Conservation (phyloP, 2,797 vertebrate genomes). For the Micrastur ruficollis region DNA sequence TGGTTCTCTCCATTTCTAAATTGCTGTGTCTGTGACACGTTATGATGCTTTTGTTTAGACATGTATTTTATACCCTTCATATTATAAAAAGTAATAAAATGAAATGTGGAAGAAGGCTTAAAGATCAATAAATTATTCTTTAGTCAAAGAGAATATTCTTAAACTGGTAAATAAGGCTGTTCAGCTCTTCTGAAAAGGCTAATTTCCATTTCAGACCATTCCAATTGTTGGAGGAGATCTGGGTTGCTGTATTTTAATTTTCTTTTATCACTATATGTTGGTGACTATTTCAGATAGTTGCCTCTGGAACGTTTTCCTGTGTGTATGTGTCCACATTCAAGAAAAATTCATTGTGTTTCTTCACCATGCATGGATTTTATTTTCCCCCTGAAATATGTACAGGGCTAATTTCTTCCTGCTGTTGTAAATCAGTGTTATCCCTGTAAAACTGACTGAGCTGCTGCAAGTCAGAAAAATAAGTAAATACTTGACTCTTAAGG, state of each 20-base stretch:
- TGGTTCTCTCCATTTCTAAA: constrained; percentile 3
- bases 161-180: neutral
- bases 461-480: neutral
- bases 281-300: neutral
- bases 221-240: neutral
- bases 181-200: neutral
- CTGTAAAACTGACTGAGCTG: neutral
- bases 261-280: neutral
- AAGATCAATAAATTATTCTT: neutral
- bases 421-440: neutral
- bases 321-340: neutral
- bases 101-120: neutral
- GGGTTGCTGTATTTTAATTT: neutral
- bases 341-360: neutral
- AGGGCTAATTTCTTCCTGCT: neutral
- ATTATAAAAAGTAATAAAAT: neutral
- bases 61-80: neutral
- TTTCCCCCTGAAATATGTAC: neutral
- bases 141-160: neutral
- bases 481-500: neutral
- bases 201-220: neutral
- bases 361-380: neutral
- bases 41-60: neutral
- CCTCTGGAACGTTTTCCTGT: neutral
- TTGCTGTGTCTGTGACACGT: neutral